A percentile compares a stretch with the other conserved stretches of the same genome.
phyloP scores from a whole-genome alignment of 2,888 invertebrate species.

The Eucriotettix oculatus region DNA sequence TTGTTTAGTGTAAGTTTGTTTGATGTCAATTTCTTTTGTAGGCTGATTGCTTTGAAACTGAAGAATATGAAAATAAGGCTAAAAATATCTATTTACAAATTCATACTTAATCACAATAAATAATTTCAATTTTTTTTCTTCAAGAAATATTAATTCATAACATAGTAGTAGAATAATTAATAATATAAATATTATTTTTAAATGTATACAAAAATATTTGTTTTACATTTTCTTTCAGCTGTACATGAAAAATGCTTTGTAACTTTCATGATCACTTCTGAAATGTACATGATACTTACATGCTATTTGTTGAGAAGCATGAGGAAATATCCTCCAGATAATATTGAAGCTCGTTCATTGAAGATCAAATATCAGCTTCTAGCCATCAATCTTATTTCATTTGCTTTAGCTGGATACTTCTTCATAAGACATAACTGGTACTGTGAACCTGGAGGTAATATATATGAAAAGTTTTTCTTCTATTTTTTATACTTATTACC shows the following conservation, averaged over 20 bases:
- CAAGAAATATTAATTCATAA: too few relatives aligned
- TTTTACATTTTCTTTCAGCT: constrained; percentile 41
- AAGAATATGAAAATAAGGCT: too few relatives aligned
- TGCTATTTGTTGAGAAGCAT: constrained; percentile 53
- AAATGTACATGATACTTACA: constrained; percentile 72
- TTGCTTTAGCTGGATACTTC: constrained; percentile 67
- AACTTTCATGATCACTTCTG: constrained; percentile 68
- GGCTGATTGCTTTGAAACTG: too few relatives aligned
- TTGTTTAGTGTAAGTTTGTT: too few relatives aligned
- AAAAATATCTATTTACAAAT: too few relatives aligned
- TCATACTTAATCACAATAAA: too few relatives aligned
- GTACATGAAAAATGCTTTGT: constrained; percentile 78
- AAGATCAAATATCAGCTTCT: constrained; percentile 62
- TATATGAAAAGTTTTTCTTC: constrained; percentile 1
- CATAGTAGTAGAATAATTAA: too few relatives aligned
- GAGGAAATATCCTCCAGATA: constrained; percentile 38
- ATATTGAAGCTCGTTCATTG: constrained; percentile 48
- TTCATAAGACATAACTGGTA: constrained; percentile 79
- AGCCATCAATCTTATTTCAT: constrained; percentile 52
- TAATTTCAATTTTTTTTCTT: too few relatives aligned
- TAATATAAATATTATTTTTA: too few relatives aligned
- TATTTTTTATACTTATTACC: background rate
- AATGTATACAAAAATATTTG: too few relatives aligned
- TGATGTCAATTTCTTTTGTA: too few relatives aligned
- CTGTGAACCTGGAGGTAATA: constrained; percentile 84